Conservation (phyloP, 2,113 vertebrate species). For the Eubucco bourcierii region DNA sequence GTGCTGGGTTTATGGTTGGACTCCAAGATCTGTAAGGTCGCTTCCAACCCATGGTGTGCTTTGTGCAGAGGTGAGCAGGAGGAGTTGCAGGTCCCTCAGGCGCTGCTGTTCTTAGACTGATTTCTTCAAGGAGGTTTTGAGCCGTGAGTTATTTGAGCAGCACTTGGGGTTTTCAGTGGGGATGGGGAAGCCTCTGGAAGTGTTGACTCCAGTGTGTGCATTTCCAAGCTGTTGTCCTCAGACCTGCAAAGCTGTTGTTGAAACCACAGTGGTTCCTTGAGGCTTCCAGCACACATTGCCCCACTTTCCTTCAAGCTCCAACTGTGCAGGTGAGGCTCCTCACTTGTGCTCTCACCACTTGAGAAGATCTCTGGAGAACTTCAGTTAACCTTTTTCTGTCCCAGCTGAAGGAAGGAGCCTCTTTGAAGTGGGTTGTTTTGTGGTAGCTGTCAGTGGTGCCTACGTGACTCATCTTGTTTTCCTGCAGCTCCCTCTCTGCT, state of each 20-base stretch:
- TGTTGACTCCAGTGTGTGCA: not conserved
- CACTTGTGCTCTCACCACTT: not conserved
- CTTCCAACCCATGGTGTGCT: not conserved
- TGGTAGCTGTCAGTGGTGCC: not conserved
- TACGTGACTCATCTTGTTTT: slow-evolving; percentile 6
- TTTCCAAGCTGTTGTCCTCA: not conserved
- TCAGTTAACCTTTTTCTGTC: not conserved
- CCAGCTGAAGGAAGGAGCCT: not conserved
- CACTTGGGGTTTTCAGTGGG: not conserved
- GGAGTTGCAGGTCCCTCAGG: not conserved
- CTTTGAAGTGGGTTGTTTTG: not conserved
- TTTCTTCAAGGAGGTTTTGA: not conserved
- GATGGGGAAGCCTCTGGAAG: not conserved
- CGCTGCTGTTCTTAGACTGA: not conserved
- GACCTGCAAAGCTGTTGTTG: not conserved
- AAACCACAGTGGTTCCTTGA: not conserved
- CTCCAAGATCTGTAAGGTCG: not conserved
- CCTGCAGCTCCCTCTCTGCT: not conserved
- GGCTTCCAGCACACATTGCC: fast-evolving
- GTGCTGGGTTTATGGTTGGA: too few relatives aligned
- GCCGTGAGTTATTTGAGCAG: not conserved
- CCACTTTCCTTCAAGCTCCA: not conserved
- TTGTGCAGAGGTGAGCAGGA: not conserved
- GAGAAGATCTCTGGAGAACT: not conserved
- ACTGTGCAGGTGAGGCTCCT: not conserved